Evolutionary conservation across 2,113 vertebrate species (phyloP).

Genomic region (Sinosuthora webbiana): DNA sequence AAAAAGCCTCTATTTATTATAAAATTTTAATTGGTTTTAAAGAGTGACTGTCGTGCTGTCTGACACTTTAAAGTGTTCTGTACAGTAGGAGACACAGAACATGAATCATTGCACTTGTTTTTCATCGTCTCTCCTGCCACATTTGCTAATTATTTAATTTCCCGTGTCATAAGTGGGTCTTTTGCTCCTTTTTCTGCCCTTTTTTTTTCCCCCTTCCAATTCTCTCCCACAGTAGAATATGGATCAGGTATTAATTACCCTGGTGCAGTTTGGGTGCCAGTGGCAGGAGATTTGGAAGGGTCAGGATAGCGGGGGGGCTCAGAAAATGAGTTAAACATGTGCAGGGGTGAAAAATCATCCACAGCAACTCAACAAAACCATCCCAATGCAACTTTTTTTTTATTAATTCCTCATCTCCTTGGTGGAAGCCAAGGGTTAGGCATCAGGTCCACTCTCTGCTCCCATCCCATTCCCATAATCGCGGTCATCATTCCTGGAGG

Average conservation of each 20-base stretch:
- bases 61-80: constrained; percentile 66
- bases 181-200: neutral
- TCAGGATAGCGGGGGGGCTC: neutral
- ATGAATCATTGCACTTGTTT: constrained; percentile 74
- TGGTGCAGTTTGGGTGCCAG: neutral
- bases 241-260: neutral
- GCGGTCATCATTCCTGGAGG: neutral
- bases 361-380: neutral
- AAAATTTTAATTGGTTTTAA: constrained; percentile 70
- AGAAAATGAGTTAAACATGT: neutral
- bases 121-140: constrained; percentile 61
- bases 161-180: constrained; percentile 40
- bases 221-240: neutral
- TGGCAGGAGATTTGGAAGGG: neutral
- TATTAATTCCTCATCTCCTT: neutral
- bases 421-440: neutral
- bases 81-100: constrained; percentile 60
- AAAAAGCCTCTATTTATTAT: constrained; percentile 52
- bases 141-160: constrained; percentile 69
- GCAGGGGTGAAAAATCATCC: neutral
- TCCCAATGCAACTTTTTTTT: neutral
- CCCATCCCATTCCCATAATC: neutral
- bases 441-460: neutral
- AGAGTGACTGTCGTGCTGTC: constrained; percentile 53
- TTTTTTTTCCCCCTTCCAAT: neutral